Evolutionary conservation across 1,140 invertebrate genomes (phyloP).

Genomic region (Dendroctonus valens): DNA sequence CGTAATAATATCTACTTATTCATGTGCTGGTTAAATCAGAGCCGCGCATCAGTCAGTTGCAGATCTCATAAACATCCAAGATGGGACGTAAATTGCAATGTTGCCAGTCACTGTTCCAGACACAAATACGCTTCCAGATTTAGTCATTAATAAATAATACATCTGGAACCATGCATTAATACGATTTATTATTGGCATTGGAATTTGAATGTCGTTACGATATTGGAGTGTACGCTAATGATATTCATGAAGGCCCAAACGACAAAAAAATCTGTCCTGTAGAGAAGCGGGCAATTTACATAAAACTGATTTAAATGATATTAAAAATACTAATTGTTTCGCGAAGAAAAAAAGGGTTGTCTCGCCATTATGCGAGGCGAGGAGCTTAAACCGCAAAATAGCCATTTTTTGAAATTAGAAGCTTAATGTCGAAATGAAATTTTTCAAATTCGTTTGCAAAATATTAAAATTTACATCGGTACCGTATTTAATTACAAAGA

Average conservation of each 20-base stretch:
- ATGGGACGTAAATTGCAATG: constrained; percentile 19
- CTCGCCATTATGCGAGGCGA: constrained; percentile 10
- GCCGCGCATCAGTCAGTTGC: constrained; percentile 18
- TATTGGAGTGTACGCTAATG: too few species aligned
- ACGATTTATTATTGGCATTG: constrained; percentile 8
- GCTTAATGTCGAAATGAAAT: constrained; percentile 22
- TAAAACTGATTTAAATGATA: constrained; percentile 5
- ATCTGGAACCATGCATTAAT: constrained; percentile 5
- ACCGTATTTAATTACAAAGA: constrained; percentile 17
- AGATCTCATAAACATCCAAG: constrained; percentile 30
- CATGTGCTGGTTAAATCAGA: constrained; percentile 7
- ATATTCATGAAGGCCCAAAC: too few species aligned
- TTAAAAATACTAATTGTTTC: constrained; percentile 30
- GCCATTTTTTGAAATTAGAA: constrained; percentile 27
- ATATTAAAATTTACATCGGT: constrained; percentile 26
- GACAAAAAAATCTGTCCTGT: too few species aligned
- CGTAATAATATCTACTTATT: too few species aligned
- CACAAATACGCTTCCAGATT: constrained; percentile 17
- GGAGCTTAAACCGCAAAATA: constrained; percentile 8
- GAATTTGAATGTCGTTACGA: too few species aligned
- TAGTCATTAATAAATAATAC: constrained; percentile 25
- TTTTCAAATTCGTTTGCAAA: constrained; percentile 23
- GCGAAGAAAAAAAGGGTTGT: constrained; percentile 17
- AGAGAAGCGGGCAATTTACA: too few species aligned
- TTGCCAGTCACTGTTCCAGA: constrained; percentile 21